Evolutionary conservation across 2,113 vertebrate species (phyloP).

Genomic region (Hylia prasina): DNA sequence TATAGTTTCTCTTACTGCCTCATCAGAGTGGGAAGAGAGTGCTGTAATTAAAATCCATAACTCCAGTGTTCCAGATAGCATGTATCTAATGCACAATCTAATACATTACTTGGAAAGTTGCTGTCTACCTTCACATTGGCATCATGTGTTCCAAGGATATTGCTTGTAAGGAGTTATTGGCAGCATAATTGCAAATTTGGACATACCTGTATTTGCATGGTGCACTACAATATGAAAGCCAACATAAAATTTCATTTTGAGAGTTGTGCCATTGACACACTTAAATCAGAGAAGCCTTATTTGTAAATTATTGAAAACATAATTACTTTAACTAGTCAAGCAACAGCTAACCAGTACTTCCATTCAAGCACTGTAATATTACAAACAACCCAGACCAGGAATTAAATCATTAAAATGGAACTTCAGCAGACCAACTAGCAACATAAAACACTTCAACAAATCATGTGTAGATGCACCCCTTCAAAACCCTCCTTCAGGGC

Average conservation of each 20-base stretch:
- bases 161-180: background rate
- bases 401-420: background rate
- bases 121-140: background rate
- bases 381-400: background rate
- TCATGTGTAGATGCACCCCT: background rate
- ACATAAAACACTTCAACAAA: background rate
- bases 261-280: background rate
- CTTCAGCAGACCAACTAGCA: background rate
- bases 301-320: background rate
- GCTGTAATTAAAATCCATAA: background rate
- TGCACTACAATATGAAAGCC: background rate
- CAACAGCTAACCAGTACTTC: background rate
- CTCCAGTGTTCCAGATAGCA: background rate
- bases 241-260: background rate
- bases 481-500: background rate
- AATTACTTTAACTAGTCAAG: background rate
- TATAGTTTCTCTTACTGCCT: background rate
- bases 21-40: background rate
- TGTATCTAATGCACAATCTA: background rate
- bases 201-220: background rate
- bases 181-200: background rate
- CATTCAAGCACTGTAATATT: background rate
- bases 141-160: background rate
- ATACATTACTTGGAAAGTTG: background rate
- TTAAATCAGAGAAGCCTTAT: background rate